Percentiles rank a stretch among this genome's conserved stretches.
These are phyloP conservation scores for Lepidotrigona ventralis DNA, from an alignment of 1,140 invertebrate genomes.

Conservation along the genomic window DNA sequence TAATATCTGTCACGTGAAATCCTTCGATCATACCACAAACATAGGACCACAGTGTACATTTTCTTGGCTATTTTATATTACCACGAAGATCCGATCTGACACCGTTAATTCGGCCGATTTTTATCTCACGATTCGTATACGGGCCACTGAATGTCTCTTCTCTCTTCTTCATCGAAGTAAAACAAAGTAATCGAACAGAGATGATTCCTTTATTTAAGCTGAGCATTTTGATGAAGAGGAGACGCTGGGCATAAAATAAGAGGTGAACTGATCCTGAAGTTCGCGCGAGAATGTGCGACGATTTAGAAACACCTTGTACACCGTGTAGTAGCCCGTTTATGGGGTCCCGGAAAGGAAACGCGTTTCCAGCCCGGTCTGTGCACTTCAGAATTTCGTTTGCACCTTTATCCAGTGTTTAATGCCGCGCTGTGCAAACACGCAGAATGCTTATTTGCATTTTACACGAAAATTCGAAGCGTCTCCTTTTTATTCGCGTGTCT, in stretches of 20 bases:
- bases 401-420: background rate
- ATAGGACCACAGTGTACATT: background rate
- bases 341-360: constrained; percentile 45
- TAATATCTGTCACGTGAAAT: too few species aligned
- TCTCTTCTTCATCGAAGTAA: background rate
- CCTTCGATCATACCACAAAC: background rate
- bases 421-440: background rate
- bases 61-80: background rate
- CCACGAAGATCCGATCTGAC: background rate
- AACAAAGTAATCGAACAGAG: background rate
- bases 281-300: background rate
- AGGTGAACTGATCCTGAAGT: background rate
- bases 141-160: background rate
- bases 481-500: background rate
- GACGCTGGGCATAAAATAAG: background rate
- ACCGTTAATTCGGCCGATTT: background rate
- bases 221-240: background rate
- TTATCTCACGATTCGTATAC: background rate
- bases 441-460: background rate
- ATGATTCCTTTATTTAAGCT: background rate
- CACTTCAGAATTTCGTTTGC: background rate
- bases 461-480: background rate
- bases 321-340: constrained; percentile 29
- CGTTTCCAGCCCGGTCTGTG: background rate
- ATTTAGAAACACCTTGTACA: constrained; percentile 46